Base-by-base conservation (phyloP, 2,888 invertebrate species). In the Ctena decussata region DNA sequence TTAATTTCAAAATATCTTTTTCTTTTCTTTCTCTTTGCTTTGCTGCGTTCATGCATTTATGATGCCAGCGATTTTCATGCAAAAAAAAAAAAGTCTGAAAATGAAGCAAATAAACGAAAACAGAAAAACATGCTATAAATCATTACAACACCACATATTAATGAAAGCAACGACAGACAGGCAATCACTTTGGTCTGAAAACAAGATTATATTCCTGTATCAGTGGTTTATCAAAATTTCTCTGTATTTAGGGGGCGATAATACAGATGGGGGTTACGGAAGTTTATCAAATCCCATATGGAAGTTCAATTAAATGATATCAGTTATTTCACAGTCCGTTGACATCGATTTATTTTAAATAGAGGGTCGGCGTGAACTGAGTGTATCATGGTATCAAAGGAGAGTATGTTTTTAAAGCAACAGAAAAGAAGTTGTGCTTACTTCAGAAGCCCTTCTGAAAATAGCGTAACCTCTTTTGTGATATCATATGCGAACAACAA, bases 251-350 rank as follows among this genome's bases (percentile, higher is more conserved):
- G 15, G 30, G 57, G 57, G 57, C n/a, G 57, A 57, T 57, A 57
- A 57, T 24, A 6, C 6, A 11, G 57, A 57, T 57, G 30, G 30
- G 30, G 57, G 57, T 57, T 57, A 57, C 27, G 27, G 15, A 27
- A 57, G 57, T 57, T 57, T 57, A 57, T 57, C 57, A 57, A 57
- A 11, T 57, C 15, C 57, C 57, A 57, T 30, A 57, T 57, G 57
- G 57, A 57, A 57, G 57, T 57, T 57, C 57, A 57, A 57, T 57
- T 57, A 57, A 57, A 3, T 57, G 57, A 57, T 57, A 57, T 57
- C 57, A 57, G 57, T 57, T 57, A 57, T 57, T 57, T 57, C 57
- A 57, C 57, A 57, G 57, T 57, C 57, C 57, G 57, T 57, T 57
- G 27, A 27, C 57, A 57, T 57, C 57, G 57, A 57, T 57, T 57